These are phyloP conservation scores for Drosophila virilis DNA, from an alignment of 1,140 invertebrate species.

Conservation along the genomic window DNA sequence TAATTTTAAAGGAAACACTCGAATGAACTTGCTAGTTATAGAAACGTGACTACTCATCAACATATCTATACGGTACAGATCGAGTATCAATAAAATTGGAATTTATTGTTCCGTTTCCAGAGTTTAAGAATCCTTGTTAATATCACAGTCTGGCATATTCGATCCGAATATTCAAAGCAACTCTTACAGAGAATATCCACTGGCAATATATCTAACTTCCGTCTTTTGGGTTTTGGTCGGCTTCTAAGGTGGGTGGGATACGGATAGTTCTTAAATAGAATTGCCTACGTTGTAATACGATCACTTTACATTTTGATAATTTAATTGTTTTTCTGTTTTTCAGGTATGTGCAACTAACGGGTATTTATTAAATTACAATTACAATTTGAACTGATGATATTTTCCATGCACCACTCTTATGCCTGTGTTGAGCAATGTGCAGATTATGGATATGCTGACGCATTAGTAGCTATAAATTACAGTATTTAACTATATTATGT, in stretches of 20 bases:
- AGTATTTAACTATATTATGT: too few species aligned
- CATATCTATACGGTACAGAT: too few species aligned
- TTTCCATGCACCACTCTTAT: slow-evolving; percentile 67
- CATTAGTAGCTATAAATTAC: neutral
- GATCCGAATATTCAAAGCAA: slow-evolving; percentile 2
- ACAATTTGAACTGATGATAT: slow-evolving; percentile 48
- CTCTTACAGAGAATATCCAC: neutral
- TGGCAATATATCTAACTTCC: slow-evolving; percentile 19
- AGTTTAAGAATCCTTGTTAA: too few species aligned
- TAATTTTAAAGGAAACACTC: too few species aligned
- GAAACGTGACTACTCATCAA: too few species aligned
- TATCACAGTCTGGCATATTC: neutral
- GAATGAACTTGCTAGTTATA: too few species aligned
- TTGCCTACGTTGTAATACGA: neutral
- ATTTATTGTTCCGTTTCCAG: too few species aligned
- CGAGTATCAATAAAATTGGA: too few species aligned
- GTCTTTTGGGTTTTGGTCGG: slow-evolving; percentile 45
- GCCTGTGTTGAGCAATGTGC: slow-evolving; percentile 28
- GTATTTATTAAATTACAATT: neutral
- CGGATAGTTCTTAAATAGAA: neutral
- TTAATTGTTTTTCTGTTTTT: neutral
- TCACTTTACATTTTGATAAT: slow-evolving; percentile 1
- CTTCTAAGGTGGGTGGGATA: slow-evolving; percentile 31
- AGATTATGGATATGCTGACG: slow-evolving; percentile 63
- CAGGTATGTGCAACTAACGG: slow-evolving; percentile 10